phyloP scores from a whole-genome alignment of 2,888 invertebrate species.

The Apamea epomidion region DNA sequence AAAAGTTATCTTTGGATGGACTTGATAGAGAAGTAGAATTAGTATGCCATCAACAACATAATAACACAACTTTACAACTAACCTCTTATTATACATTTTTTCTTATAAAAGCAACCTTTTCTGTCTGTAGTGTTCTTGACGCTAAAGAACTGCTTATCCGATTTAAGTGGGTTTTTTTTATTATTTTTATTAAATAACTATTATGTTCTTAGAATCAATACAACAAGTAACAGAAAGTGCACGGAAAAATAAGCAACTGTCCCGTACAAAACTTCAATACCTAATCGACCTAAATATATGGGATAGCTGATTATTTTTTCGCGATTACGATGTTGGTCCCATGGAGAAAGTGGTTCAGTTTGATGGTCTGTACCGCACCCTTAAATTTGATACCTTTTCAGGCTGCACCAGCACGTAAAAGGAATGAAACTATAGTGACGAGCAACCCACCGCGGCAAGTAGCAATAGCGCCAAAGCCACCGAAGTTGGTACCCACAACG shows the following conservation, averaged over 20 bases:
- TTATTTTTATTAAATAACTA: neutral
- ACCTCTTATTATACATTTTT: neutral
- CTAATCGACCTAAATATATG: neutral
- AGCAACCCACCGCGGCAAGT: slow-evolving; percentile 80
- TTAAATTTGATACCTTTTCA: slow-evolving; percentile 55
- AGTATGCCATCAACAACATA: neutral
- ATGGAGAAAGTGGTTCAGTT: neutral
- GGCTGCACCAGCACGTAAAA: slow-evolving; percentile 70
- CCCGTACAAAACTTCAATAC: neutral
- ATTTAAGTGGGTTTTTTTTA: too few relatives aligned
- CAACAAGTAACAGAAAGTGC: too few relatives aligned
- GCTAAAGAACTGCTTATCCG: neutral
- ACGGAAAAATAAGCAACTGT: too few relatives aligned
- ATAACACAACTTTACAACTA: neutral
- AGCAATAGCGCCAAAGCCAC: slow-evolving; percentile 87
- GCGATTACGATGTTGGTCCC: neutral
- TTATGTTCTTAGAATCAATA: too few relatives aligned
- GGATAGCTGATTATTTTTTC: neutral
- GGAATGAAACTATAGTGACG: slow-evolving; percentile 65
- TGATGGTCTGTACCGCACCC: neutral
- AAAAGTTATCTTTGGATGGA: neutral
- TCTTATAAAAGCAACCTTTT: neutral
- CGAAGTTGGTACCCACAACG: slow-evolving; percentile 48
- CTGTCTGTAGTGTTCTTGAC: neutral
- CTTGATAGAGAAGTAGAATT: neutral